A percentile compares a stretch with the other conserved stretches of the same genome.
phyloP scores from a whole-genome alignment of 2,113 vertebrate genomes.

The Mystacornis crossleyi region DNA sequence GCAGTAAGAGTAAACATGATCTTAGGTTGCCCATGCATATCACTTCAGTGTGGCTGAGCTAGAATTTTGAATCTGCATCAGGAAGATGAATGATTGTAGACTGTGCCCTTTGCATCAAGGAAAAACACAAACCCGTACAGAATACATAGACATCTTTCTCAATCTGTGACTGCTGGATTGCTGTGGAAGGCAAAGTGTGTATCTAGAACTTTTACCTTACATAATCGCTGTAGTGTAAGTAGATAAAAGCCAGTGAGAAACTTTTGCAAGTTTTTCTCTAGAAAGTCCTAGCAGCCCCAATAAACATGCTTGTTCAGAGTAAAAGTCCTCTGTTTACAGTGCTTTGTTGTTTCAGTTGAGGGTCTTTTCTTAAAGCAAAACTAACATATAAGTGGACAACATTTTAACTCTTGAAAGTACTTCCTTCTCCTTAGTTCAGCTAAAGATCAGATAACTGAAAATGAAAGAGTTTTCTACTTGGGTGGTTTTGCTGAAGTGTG shows the following conservation, averaged over 20 bases:
- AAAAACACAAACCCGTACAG: not conserved
- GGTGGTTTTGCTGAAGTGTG: not conserved
- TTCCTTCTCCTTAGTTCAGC: not conserved
- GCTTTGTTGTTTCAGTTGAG: not conserved
- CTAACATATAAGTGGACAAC: not conserved
- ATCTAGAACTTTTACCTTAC: not conserved
- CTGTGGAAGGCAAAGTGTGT: not conserved
- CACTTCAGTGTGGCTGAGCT: not conserved
- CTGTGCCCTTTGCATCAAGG: not conserved
- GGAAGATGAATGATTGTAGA: not conserved
- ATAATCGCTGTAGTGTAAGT: too few relatives aligned
- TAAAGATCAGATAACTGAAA: not conserved
- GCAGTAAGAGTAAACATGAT: not conserved
- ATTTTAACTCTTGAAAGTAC: not conserved
- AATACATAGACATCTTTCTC: not conserved
- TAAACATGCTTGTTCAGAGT: not conserved
- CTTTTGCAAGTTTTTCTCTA: not conserved
- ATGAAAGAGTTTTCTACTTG: not conserved
- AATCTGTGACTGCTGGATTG: not conserved
- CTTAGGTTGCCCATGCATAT: not conserved
- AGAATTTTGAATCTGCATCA: not conserved
- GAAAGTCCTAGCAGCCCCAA: not conserved
- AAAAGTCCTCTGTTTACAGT: not conserved
- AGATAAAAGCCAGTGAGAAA: not conserved
- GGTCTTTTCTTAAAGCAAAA: accelerated